phyloP scores from a whole-genome alignment of 2,797 vertebrate genomes.

The Pseudochirops corinnae region DNA sequence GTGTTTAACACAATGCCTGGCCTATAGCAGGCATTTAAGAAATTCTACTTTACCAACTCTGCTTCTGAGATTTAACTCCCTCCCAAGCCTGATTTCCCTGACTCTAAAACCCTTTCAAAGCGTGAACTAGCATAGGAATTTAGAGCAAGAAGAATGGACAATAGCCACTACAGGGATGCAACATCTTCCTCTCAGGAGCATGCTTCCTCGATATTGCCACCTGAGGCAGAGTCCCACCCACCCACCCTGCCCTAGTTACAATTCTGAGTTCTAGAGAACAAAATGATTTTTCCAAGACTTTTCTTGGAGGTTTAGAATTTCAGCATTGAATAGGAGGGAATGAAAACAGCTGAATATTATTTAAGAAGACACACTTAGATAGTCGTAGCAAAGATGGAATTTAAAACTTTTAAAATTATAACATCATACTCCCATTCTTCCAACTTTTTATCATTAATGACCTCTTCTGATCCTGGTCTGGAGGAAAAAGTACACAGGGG shows the following conservation, averaged over 20 bases:
- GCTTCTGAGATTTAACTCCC: background rate
- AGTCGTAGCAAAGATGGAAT: background rate
- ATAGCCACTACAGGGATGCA: background rate
- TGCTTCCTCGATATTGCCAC: background rate
- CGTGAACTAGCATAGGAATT: background rate
- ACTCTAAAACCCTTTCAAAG: background rate
- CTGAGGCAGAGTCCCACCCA: background rate
- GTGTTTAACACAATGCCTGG: background rate
- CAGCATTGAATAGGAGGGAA: background rate
- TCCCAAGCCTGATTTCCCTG: background rate
- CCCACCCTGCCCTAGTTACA: background rate
- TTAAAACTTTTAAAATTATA: background rate
- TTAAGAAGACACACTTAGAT: slow-evolving; percentile 12
- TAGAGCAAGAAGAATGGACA: background rate
- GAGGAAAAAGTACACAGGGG: background rate
- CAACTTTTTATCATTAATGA: slow-evolving; percentile 13
- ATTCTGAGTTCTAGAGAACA: background rate
- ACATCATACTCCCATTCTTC: background rate
- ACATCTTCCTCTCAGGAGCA: background rate
- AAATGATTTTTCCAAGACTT: background rate
- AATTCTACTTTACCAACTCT: background rate
- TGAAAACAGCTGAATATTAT: slow-evolving; percentile 3
- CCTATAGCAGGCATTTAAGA: background rate
- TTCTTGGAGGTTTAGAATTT: background rate
- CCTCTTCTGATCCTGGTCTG: background rate